These are phyloP conservation scores for Ciconia boyciana DNA, from an alignment of 2,113 vertebrate species.

Conservation along the genomic window DNA sequence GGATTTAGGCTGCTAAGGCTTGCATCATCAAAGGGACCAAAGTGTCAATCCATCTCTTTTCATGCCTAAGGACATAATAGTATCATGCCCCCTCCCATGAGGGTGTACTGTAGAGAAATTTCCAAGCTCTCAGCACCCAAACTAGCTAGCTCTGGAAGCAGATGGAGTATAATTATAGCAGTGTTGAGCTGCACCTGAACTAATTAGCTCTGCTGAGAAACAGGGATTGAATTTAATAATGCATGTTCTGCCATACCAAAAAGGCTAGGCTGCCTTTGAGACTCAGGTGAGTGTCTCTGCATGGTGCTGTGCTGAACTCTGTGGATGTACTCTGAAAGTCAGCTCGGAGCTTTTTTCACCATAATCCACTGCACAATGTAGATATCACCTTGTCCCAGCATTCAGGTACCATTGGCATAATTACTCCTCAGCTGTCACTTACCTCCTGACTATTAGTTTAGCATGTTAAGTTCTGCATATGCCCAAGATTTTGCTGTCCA, in stretches of 20 bases:
- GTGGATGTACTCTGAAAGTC: constrained; percentile 55
- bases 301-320: constrained; percentile 47
- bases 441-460: constrained; percentile 51
- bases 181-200: constrained; percentile 63
- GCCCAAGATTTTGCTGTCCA: background rate
- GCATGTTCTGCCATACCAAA: constrained; percentile 60
- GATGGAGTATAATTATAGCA: constrained; percentile 68
- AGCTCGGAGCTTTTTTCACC: constrained; percentile 21
- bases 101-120: constrained; percentile 50
- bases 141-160: constrained; percentile 56
- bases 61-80: constrained; percentile 14
- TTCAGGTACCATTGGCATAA: constrained; percentile 45
- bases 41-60: constrained; percentile 50
- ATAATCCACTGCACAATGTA: constrained; percentile 27
- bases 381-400: constrained; percentile 40
- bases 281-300: constrained; percentile 26
- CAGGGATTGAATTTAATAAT: constrained; percentile 70
- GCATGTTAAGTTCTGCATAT: constrained; percentile 42
- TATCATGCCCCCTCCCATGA: constrained; percentile 35
- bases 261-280: constrained; percentile 52
- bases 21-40: constrained; percentile 25
- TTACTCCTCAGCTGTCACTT: constrained; percentile 59
- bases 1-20: constrained; percentile 45
- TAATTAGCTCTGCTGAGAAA: constrained; percentile 70
- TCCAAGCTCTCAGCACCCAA: constrained; percentile 61